phyloP scores from a whole-genome alignment of 2,888 invertebrate genomes.

The Cerastoderma edule region DNA sequence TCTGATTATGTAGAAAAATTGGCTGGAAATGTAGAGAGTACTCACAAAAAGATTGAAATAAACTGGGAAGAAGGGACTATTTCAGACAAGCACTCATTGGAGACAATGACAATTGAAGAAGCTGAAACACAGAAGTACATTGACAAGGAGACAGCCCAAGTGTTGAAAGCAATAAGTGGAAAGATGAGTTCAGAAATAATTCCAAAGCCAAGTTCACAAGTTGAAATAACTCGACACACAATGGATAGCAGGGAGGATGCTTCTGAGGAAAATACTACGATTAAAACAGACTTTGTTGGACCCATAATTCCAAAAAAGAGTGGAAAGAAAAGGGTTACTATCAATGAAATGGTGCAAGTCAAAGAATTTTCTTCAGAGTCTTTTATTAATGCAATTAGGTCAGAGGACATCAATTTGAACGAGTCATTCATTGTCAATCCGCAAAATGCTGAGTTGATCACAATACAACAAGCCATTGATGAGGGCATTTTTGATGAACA shows the following conservation, averaged over 20 bases:
- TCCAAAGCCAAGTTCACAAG: background rate
- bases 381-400: conserved; percentile 85
- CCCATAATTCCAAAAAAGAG: conserved; percentile 24
- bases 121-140: conserved; percentile 85
- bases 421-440: conserved; percentile 78
- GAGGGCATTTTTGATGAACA: conserved; percentile 94
- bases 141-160: conserved; percentile 71
- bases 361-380: conserved; percentile 56
- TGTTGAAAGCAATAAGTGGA: conserved; percentile 61
- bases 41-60: conserved; percentile 84
- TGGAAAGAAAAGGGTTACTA: conserved; percentile 24
- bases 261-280: conserved; percentile 20
- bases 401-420: conserved; percentile 84
- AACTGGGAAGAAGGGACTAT: conserved; percentile 90
- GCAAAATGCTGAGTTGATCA: conserved; percentile 90
- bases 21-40: conserved; percentile 64
- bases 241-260: conserved; percentile 29
- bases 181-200: conserved; percentile 14
- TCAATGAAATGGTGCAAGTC: conserved; percentile 44
- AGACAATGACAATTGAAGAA: conserved; percentile 91
- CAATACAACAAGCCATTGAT: conserved; percentile 95
- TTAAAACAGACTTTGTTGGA: conserved; percentile 1
- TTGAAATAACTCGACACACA: background rate
- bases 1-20: conserved; percentile 87
- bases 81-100: conserved; percentile 86